These are phyloP conservation scores for Leucophenga varia DNA, from an alignment of 1,140 invertebrate genomes.

Conservation along the genomic window DNA sequence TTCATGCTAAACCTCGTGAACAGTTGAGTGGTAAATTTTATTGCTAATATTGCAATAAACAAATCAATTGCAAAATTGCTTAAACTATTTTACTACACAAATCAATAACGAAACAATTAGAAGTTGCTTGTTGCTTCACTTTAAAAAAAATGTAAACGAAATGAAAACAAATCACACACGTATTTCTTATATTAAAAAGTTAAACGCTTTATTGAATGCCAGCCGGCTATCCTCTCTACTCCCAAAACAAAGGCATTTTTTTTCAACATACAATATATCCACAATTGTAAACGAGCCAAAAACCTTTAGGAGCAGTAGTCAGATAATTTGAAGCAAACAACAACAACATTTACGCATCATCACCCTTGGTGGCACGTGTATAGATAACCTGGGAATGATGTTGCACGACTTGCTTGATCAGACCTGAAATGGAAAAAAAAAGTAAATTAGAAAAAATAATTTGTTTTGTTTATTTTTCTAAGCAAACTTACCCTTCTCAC, in stretches of 20 bases:
- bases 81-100: too few species aligned
- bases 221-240: too few species aligned
- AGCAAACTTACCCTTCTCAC: conserved; percentile 74
- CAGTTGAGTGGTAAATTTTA: too few species aligned
- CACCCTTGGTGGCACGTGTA: conserved; percentile 93
- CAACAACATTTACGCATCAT: conserved; percentile 63
- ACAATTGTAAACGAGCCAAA: conserved; percentile 37
- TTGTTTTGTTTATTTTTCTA: not conserved
- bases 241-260: conserved; percentile 31
- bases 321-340: too few species aligned
- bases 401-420: conserved; percentile 96
- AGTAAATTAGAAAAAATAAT: conserved; percentile 7
- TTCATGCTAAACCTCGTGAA: too few species aligned
- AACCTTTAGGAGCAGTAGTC: conserved; percentile 20
- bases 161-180: conserved; percentile 15
- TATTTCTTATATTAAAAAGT: conserved; percentile 39
- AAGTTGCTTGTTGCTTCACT: too few species aligned
- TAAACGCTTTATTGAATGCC: conserved; percentile 51
- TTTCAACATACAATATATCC: conserved; percentile 38
- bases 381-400: conserved; percentile 98
- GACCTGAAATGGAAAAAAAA: conserved; percentile 65
- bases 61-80: conserved; percentile 11
- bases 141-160: too few species aligned
- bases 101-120: too few species aligned
- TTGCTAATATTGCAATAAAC: too few species aligned